Evolutionary conservation across 2,888 invertebrate species (phyloP), one percentile per base, ranked within the genome.

Genomic region (Rotaria macrura): DNA sequence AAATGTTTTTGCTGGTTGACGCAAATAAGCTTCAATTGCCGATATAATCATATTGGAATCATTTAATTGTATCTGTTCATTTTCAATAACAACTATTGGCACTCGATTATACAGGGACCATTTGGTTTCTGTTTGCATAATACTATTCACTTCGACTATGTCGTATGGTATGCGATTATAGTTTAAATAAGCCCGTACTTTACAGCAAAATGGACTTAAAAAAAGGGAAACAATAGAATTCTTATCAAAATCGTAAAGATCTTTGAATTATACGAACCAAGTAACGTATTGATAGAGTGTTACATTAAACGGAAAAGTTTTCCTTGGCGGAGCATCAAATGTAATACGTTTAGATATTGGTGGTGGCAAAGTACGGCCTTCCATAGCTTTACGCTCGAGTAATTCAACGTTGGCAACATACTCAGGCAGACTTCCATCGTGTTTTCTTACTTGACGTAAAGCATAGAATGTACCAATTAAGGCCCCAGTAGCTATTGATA

Each of bases 191-290:
- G 91, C 90, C 40, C 91, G 87, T 9, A 90, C 90, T 92, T 97
- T 98, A 90, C 96, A 97, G 91, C 97, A 97, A 91, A 97, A 98
- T 0, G 98, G 98, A 89, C 98, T 43, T n/a, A n/a, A n/a, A n/a
- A n/a, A n/a, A n/a, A n/a, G n/a, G n/a, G n/a, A n/a, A n/a, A n/a
- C n/a, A n/a, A n/a, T n/a, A n/a, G n/a, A n/a, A n/a, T n/a, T n/a
- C n/a, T n/a, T n/a, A n/a, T n/a, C n/a, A n/a, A n/a, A n/a, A n/a
- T n/a, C n/a, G n/a, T n/a, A n/a, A n/a, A n/a, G 25, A 23, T 54
- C 25, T 9, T 54, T 2, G 20, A 34, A 34, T 65, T 6, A 20
- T 65, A 65, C 65, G 38, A 34, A 65, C 65, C 65, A 65, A 25
- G 40, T 40, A 1, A 79, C 43, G 12, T 25, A 79, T 79, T 79